These are phyloP conservation scores for Henicopernis longicauda DNA, from an alignment of 2,113 vertebrate genomes.

Conservation along the genomic window DNA sequence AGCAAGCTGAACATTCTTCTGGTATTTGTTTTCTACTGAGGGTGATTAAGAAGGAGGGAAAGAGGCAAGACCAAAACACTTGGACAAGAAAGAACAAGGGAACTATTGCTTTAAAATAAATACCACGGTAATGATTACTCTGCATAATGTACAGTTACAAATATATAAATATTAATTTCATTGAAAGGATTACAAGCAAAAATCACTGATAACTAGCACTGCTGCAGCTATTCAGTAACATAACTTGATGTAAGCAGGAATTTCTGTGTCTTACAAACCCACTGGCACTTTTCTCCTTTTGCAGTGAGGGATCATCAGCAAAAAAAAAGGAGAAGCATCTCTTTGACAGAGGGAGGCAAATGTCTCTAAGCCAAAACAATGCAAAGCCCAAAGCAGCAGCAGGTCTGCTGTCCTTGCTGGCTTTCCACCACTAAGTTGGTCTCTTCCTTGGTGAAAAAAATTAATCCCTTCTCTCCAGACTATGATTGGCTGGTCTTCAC, in stretches of 20 bases:
- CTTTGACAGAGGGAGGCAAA: not conserved
- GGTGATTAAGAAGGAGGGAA: not conserved
- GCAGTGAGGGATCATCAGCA: not conserved
- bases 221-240: conserved; percentile 7
- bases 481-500: not conserved
- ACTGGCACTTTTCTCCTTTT: not conserved
- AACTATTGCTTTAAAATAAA: conserved; percentile 58
- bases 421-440: not conserved
- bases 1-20: not conserved
- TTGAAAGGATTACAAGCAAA: conserved; percentile 22
- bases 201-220: not conserved
- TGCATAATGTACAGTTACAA: conserved; percentile 54
- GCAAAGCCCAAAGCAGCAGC: not conserved
- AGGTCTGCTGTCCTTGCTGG: not conserved
- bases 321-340: not conserved
- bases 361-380: not conserved
- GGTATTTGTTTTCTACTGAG: not conserved
- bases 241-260: not conserved
- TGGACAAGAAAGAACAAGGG: not conserved
- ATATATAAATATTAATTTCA: conserved; percentile 58
- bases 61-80: not conserved
- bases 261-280: not conserved
- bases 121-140: conserved; percentile 39
- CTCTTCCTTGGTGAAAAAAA: not conserved
- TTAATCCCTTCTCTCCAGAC: not conserved